phyloP scores from a whole-genome alignment of 2,797 vertebrate genomes.

The Glossophaga mutica region DNA sequence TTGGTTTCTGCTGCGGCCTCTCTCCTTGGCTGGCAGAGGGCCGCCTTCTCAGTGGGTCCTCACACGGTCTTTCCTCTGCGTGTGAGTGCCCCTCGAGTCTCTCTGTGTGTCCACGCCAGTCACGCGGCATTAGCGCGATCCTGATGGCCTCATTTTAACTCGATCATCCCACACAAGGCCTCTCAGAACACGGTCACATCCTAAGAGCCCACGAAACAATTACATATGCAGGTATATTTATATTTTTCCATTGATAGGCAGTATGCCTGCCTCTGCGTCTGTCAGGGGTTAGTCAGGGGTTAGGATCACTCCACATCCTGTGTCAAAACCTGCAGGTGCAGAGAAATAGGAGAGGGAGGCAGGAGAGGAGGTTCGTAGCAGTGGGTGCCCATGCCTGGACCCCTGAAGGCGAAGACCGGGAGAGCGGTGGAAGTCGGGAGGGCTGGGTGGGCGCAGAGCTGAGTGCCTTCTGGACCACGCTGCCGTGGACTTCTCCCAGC shows the following conservation, averaged over 20 bases:
- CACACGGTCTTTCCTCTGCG: background rate
- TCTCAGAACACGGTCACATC: background rate
- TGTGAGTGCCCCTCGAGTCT: background rate
- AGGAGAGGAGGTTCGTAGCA: background rate
- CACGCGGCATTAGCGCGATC: background rate
- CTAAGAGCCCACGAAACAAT: background rate
- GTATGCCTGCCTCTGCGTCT: background rate
- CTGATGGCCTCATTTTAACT: background rate
- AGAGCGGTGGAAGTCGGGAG: background rate
- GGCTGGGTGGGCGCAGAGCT: fast-evolving
- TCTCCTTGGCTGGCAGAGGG: background rate
- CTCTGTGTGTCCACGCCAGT: background rate
- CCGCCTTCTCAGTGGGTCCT: background rate
- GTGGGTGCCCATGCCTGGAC: background rate
- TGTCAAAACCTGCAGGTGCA: background rate
- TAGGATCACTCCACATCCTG: background rate
- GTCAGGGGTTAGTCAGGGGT: background rate
- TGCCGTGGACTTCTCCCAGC: fast-evolving
- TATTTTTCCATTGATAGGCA: background rate
- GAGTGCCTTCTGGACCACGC: fast-evolving
- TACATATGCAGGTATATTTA: fast-evolving
- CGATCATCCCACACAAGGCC: background rate
- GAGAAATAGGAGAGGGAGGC: background rate
- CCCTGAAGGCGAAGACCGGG: background rate
- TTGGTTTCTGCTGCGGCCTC: background rate